phyloP scores from a whole-genome alignment of 1,140 invertebrate genomes.

The Atopsyche davidsoni region DNA sequence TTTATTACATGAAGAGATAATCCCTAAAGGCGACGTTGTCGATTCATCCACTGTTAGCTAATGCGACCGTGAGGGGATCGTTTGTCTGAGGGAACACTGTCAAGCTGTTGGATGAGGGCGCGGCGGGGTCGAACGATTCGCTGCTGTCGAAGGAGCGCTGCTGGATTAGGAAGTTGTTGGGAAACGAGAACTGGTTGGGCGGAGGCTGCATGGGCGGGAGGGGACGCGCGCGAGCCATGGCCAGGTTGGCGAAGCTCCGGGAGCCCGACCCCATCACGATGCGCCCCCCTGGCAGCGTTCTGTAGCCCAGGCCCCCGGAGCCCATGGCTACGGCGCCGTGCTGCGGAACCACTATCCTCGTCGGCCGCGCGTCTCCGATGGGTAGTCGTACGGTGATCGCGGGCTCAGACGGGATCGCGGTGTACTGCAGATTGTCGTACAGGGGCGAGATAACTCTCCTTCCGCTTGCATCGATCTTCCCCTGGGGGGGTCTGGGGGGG shows the following conservation, averaged over 20 bases:
- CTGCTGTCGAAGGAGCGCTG: background rate
- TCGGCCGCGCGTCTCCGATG: conserved; percentile 11
- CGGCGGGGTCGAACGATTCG: background rate
- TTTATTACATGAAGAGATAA: conserved; percentile 1
- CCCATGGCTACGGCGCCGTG: conserved; percentile 20
- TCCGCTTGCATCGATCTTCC: conserved; percentile 2
- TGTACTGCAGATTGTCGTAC: conserved; percentile 13
- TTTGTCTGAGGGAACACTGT: conserved; percentile 17
- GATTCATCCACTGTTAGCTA: no score
- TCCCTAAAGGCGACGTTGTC: no score
- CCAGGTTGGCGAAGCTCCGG: conserved; percentile 8
- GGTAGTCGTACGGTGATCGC: conserved; percentile 12
- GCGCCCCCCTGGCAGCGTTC: conserved; percentile 17
- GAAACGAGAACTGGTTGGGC: background rate
- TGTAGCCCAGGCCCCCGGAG: conserved; percentile 23
- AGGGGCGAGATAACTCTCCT: conserved; percentile 16
- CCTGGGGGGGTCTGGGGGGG: conserved; percentile 6
- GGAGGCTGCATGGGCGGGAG: conserved; percentile 1
- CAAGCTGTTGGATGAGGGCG: conserved; percentile 6
- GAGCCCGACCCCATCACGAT: conserved; percentile 19
- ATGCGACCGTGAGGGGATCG: no score
- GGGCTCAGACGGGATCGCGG: conserved; percentile 10
- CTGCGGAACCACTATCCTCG: conserved; percentile 20
- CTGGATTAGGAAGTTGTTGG: background rate
- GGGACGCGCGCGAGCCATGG: conserved; percentile 4